Evolutionary conservation across 2,797 vertebrate genomes (phyloP).

Genomic region (Kryptopterus vitreolus): DNA sequence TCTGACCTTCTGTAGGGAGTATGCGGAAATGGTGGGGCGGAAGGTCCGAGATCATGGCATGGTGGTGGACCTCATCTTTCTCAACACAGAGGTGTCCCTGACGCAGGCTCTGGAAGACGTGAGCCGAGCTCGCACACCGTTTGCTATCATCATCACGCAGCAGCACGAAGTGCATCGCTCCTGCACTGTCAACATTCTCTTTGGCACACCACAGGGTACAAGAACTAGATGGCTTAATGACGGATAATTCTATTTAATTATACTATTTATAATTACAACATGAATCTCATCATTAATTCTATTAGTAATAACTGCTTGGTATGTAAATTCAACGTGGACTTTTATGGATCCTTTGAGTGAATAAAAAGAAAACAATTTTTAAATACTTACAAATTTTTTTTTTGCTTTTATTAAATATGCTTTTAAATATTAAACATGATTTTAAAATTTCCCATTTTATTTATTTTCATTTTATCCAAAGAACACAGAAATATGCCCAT

Average conservation of each 20-base stretch:
- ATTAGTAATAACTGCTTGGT: not conserved
- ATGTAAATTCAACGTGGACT: not conserved
- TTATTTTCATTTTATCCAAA: conserved; percentile 62
- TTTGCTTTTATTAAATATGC: not conserved
- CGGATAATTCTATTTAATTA: conserved; percentile 3
- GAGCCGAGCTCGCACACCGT: conserved; percentile 91
- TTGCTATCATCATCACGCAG: conserved; percentile 96
- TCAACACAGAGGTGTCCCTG: conserved; percentile 96
- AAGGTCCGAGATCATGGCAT: conserved; percentile 95
- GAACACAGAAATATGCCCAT: conserved; percentile 99
- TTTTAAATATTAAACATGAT: not conserved
- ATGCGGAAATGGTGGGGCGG: conserved; percentile 93
- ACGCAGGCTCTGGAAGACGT: conserved; percentile 96
- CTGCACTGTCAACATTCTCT: conserved; percentile 98
- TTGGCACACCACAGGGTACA: conserved; percentile 95
- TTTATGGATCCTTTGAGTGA: not conserved
- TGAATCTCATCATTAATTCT: too few relatives aligned
- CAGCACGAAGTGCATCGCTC: conserved; percentile 97
- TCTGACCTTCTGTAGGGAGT: conserved; percentile 76
- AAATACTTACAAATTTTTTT: too few relatives aligned
- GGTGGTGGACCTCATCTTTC: conserved; percentile 98
- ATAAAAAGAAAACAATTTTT: not conserved
- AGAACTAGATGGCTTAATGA: not conserved
- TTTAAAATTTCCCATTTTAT: not conserved
- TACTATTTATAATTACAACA: too few relatives aligned